Evolutionary conservation across 2,797 vertebrate genomes (phyloP).

Genomic region (Cephalopachus bancanus): DNA sequence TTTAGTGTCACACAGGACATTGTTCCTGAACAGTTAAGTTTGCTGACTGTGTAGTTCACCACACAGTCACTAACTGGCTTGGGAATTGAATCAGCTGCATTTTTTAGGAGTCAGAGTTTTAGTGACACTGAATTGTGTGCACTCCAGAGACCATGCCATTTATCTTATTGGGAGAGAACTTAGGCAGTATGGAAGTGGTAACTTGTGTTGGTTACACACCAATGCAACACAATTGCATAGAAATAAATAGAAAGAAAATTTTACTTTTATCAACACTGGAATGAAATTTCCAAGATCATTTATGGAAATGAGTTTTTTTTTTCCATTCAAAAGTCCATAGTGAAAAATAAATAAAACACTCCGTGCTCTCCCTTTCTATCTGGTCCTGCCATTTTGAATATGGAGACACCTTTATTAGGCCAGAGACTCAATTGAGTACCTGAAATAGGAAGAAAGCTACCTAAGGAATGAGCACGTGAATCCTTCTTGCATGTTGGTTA

Average conservation of each 20-base stretch:
- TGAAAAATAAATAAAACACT: not conserved
- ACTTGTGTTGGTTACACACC: not conserved
- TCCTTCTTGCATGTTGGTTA: not conserved
- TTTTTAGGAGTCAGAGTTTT: not conserved
- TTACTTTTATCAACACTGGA: not conserved
- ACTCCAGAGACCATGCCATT: not conserved
- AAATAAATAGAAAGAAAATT: not conserved
- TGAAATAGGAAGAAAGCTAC: not conserved
- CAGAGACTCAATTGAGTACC: not conserved
- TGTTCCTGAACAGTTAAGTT: not conserved
- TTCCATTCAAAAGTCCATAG: not conserved
- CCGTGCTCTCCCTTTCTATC: not conserved
- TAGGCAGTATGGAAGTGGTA: too few species aligned
- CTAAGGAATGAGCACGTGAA: not conserved
- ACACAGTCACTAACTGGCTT: not conserved
- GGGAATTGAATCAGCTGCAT: not conserved
- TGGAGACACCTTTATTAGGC: not conserved
- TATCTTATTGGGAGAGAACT: not conserved
- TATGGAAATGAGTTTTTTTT: not conserved
- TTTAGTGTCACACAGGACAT: not conserved
- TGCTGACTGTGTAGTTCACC: not conserved
- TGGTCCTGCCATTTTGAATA: not conserved
- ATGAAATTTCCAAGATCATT: not conserved
- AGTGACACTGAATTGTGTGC: not conserved
- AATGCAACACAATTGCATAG: not conserved